phyloP scores from a whole-genome alignment of 1,140 invertebrate genomes.

The Calosoma granatense region DNA sequence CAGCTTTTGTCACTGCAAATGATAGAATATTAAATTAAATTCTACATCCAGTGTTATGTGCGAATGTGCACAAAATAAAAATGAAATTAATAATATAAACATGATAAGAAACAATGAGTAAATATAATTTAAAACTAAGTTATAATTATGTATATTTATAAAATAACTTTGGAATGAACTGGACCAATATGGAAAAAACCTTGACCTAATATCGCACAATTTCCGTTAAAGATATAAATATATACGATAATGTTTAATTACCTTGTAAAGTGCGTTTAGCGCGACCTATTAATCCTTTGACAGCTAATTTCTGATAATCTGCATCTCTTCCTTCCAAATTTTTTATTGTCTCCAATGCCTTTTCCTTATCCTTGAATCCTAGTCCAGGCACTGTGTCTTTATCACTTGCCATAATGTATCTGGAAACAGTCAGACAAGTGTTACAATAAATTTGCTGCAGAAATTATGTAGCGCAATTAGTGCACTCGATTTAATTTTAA shows the following conservation, averaged over 20 bases:
- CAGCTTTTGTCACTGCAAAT: constrained; percentile 48
- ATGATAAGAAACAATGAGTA: too few species aligned
- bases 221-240: too few species aligned
- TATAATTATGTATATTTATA: not conserved
- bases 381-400: constrained; percentile 43
- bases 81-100: too few species aligned
- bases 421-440: not conserved
- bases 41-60: not conserved
- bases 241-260: constrained; percentile 23
- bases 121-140: too few species aligned
- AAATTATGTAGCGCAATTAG: not conserved
- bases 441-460: too few species aligned
- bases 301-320: constrained; percentile 51
- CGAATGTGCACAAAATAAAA: too few species aligned
- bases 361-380: constrained; percentile 55
- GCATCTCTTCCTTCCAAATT: constrained; percentile 52
- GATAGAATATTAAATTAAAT: not conserved
- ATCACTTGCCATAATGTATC: not conserved
- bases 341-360: constrained; percentile 50
- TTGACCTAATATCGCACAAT: too few species aligned
- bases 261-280: constrained; percentile 51
- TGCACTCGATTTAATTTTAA: not conserved
- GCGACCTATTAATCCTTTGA: constrained; percentile 50
- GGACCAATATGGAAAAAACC: not conserved
- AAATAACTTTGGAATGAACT: not conserved